These are phyloP conservation scores for Epicampocera succincta DNA, from an alignment of 2,888 invertebrate species.

Conservation along the genomic window DNA sequence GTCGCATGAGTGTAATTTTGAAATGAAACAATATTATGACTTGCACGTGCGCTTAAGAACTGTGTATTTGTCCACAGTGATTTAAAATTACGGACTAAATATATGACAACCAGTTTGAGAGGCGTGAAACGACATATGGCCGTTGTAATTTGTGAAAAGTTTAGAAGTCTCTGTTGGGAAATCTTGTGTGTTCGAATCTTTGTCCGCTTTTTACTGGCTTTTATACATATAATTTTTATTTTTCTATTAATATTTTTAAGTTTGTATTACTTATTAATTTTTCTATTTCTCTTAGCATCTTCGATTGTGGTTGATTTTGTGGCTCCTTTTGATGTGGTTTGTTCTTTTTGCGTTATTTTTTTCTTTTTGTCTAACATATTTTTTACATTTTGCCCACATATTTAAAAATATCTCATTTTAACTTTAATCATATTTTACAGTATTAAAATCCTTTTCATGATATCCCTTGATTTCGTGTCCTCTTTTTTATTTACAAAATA, in stretches of 20 bases:
- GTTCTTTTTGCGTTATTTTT: constrained; percentile 33
- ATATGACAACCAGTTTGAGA: no score
- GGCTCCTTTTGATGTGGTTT: constrained; percentile 54
- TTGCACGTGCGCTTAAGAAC: no score
- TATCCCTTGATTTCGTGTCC: background rate
- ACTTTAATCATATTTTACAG: background rate
- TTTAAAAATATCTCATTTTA: background rate
- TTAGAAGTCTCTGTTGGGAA: no score
- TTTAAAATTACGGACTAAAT: no score
- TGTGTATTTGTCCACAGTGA: no score
- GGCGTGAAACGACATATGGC: no score
- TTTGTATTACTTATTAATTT: background rate
- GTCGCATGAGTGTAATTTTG: no score
- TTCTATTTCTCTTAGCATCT: constrained; percentile 11
- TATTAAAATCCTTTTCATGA: background rate
- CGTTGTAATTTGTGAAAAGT: no score
- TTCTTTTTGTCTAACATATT: background rate
- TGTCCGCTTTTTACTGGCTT: no score
- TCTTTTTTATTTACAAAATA: background rate
- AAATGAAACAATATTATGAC: no score
- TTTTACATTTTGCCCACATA: background rate
- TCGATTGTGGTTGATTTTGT: constrained; percentile 63
- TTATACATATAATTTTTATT: no score
- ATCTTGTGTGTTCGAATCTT: no score
- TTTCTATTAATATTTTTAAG: background rate